Base-by-base conservation (phyloP, 2,113 vertebrate genomes). In the Chauna torquata region DNA sequence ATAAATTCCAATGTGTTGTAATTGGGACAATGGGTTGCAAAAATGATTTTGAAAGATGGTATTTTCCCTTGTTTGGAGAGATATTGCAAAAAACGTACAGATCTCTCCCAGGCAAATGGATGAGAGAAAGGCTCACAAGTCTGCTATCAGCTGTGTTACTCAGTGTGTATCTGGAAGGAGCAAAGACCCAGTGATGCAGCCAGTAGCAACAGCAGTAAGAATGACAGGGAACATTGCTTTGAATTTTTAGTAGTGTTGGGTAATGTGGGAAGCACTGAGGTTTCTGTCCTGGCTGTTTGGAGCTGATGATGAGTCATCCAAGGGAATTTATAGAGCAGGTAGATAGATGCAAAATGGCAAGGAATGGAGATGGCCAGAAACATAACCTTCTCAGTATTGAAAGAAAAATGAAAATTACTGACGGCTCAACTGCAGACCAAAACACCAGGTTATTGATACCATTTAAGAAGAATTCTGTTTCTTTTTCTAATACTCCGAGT, bases 381-480 rank as follows among this genome's bases (percentile, higher is more conserved):
- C 74, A 90, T 81, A 86, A 54, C 38, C 45, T 70, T 40, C 88
- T 30, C 52, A 45, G 19, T 64, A 36, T 34, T 84, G 81, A 68
- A 94, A 52, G 25, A 88, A 97, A 90, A 96, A 95, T 49, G 59
- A 89, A 92, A 88, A 86, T 82, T 76, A 93, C 89, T 92, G 79
- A 36, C 44, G 93, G 23, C 34, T 89, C 30, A 66, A 22, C 44
- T 55, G 80, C 22, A 23, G 42, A 75, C 32, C 95, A 97, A 88
- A 45, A 34, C 40, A 90, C 30, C 66, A 87, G 69, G 61, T 90
- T 88, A 88, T 61, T 15, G 17, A 74, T 83, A 82, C 22, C 1
- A 15, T 93, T 93, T 85, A 77, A 78, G 40, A 45, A 16, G 23
- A 90, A 24, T 90, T 95, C 89, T 92, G 25, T 14, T 42, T 82